Conservation (phyloP, 2,113 vertebrate genomes). For the Upupa epops region DNA sequence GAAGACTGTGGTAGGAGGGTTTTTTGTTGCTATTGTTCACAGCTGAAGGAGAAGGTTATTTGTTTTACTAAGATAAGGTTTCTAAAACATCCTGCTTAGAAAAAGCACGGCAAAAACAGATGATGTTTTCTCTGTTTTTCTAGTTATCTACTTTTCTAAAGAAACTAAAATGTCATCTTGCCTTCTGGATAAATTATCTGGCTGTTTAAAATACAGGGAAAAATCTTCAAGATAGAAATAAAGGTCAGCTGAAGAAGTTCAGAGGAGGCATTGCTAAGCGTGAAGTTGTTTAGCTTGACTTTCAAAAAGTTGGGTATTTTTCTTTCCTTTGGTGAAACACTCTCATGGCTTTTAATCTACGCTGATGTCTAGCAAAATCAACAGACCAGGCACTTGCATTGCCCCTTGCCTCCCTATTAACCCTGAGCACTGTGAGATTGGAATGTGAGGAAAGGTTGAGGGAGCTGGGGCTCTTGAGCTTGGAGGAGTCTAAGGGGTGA, state of each 20-base stretch:
- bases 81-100: conserved; percentile 41
- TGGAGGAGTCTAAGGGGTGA: too few relatives aligned
- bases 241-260: conserved; percentile 19
- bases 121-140: conserved; percentile 41
- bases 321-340: background rate
- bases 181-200: conserved; percentile 56
- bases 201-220: conserved; percentile 11
- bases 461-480: too few relatives aligned
- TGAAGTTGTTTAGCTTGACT: background rate
- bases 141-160: conserved; percentile 56
- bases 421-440: background rate
- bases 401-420: background rate
- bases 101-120: conserved; percentile 10
- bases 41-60: conserved; percentile 64
- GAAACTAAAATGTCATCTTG: conserved; percentile 64
- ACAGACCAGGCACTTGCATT: accelerated
- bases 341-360: background rate
- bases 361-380: background rate
- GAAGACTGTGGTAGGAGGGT: background rate
- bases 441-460: too few relatives aligned
- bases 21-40: conserved; percentile 54
- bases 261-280: background rate
- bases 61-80: conserved; percentile 72
- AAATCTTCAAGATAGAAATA: conserved; percentile 39
- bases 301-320: background rate